Base-by-base conservation (phyloP, 1,140 invertebrate species). In the Hylaeus anthracinus region DNA sequence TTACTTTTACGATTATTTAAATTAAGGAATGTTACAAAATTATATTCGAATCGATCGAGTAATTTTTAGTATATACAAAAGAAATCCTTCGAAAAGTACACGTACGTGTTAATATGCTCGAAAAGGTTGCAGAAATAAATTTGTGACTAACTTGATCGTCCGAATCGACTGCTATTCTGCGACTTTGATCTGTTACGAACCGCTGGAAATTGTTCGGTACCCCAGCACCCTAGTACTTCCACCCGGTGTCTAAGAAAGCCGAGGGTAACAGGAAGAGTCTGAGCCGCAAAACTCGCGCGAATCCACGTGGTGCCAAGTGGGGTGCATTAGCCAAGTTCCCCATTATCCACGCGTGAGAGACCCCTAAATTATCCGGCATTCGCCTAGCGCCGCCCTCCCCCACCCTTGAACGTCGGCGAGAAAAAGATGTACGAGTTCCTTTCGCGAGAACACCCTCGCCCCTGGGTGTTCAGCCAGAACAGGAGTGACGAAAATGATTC, bases 271-370 rank as follows among this genome's bases (percentile, higher is more conserved):
- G 45, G 61, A 82, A 55, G 72, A 84, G 66, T 72, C 77, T 71
- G 81, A 86, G 83, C 85, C 75, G 78, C 82, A 87, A 82, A 87
- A 86, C 83, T 86, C 79, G 75, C 82, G 86, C 81, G 88, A 87
- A 89, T 90, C 88, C 88, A 88, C 88, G 82, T 88, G 78, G 87
- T 91, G 90, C 90, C 91, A 92, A 92, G 90, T 90, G 87, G 91
- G 89, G 91, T 92, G 91, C 91, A 92, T 92, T 93, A 92, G 91
- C 89, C 87, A 90, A 92, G 86, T 90, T 89, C 86, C 85, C 92
- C 91, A 93, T 93, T 93, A 93, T 92, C 91, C 88, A 93, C 90
- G 91, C 89, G 90, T 91, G 90, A 90, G 88, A 92, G 91, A 91
- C 89, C 88, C 91, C 88, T 92, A 93, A 92, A 93, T 93, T 92